These are phyloP conservation scores for Lipotes vexillifer DNA, from an alignment of 2,113 vertebrate species.

Conservation along the genomic window DNA sequence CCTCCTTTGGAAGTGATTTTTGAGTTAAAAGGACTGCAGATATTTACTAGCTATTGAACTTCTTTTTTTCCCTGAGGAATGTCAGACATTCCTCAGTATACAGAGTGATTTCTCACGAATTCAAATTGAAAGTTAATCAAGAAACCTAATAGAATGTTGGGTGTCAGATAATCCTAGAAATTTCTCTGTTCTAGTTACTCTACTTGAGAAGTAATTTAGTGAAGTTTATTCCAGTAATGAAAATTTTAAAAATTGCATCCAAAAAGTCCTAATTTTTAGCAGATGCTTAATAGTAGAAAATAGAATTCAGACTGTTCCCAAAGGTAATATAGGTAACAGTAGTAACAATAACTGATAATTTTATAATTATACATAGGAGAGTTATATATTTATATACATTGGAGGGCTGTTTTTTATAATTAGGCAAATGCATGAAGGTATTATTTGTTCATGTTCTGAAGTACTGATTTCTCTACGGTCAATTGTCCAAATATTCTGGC, in stretches of 20 bases:
- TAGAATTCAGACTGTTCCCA: background rate
- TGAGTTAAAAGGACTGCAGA: background rate
- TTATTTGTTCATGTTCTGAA: background rate
- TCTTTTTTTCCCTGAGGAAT: background rate
- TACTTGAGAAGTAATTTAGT: background rate
- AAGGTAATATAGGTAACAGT: background rate
- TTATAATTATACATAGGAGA: background rate
- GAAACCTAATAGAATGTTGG: background rate
- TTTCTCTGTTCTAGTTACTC: background rate
- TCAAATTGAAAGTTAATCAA: constrained; percentile 15
- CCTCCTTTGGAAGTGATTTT: background rate
- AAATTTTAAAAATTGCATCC: background rate
- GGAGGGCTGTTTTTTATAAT: background rate
- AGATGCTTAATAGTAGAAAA: background rate
- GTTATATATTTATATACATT: background rate
- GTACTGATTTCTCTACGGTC: background rate
- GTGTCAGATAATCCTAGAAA: background rate
- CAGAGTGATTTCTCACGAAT: background rate
- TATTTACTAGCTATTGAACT: background rate
- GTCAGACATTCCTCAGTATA: background rate
- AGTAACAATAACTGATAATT: background rate
- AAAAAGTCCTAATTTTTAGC: background rate
- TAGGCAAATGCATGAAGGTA: background rate
- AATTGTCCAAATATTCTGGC: background rate
- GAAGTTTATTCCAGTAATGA: background rate